These are phyloP conservation scores for Psittacula derbiana DNA, from an alignment of 2,797 vertebrate species.

Conservation along the genomic window DNA sequence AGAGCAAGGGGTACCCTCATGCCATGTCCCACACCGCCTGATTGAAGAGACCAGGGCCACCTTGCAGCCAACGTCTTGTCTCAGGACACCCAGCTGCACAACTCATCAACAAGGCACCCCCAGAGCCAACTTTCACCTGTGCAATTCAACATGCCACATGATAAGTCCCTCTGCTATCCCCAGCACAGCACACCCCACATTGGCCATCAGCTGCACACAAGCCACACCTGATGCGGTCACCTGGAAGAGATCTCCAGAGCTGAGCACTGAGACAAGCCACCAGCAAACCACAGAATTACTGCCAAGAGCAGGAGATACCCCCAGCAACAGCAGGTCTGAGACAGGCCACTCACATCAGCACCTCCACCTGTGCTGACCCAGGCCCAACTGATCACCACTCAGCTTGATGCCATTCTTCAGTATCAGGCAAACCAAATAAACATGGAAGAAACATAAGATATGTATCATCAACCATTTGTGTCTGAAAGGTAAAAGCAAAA, in stretches of 20 bases:
- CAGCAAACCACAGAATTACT: background rate
- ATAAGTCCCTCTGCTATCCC: background rate
- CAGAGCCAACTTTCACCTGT: background rate
- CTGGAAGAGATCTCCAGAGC: background rate
- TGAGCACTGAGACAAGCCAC: background rate
- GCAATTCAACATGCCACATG: background rate
- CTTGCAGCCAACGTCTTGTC: background rate
- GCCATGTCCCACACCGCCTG: accelerated
- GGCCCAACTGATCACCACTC: background rate
- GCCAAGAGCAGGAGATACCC: background rate
- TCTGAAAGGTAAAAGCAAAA: background rate
- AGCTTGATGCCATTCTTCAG: background rate
- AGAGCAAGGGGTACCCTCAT: background rate
- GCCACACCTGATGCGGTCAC: background rate
- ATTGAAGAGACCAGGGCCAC: background rate
- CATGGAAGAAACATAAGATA: background rate
- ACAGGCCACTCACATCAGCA: background rate
- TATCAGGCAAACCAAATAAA: background rate
- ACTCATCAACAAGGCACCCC: no score
- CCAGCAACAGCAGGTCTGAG: background rate
- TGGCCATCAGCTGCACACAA: background rate
- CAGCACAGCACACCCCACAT: background rate
- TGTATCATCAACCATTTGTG: background rate
- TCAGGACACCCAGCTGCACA: background rate
- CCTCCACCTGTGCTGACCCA: background rate